Percentiles rank a stretch among this genome's conserved stretches.
Conservation (phyloP, 2,888 invertebrate species). For the Eulithis testata region DNA sequence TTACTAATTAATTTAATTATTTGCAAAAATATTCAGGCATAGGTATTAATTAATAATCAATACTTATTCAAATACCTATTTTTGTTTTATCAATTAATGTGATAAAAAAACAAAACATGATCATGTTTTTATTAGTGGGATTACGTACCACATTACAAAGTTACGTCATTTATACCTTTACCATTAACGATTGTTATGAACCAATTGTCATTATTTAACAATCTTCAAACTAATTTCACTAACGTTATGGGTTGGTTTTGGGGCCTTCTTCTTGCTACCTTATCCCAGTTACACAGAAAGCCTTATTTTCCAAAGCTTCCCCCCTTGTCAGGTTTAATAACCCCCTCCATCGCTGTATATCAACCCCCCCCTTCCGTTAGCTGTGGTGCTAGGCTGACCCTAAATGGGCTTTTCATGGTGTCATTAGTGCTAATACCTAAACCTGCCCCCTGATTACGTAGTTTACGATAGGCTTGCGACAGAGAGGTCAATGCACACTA, state of each 20-base stretch:
- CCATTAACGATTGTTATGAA: background rate
- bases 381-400: constrained; percentile 38
- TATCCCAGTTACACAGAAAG: constrained; percentile 31
- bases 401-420: constrained; percentile 34
- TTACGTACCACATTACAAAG: constrained; percentile 2
- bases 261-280: constrained; percentile 10
- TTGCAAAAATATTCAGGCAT: too few relatives aligned
- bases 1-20: too few relatives aligned
- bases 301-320: constrained; percentile 19
- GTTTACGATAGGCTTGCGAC: background rate
- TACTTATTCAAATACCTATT: too few relatives aligned
- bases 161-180: constrained; percentile 5
- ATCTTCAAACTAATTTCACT: background rate
- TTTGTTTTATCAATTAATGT: background rate
- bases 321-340: constrained; percentile 15
- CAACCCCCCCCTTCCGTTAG: constrained; percentile 11
- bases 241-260: background rate
- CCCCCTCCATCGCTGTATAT: constrained; percentile 22
- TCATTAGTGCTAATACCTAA: constrained; percentile 34
- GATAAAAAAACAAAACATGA: background rate
- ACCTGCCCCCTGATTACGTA: background rate
- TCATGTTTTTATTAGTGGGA: background rate
- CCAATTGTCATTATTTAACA: background rate
- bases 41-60: too few relatives aligned
- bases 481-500: too few relatives aligned